Evolutionary conservation across 2,888 invertebrate species (phyloP).

Genomic region (Epistrophella euchroma): DNA sequence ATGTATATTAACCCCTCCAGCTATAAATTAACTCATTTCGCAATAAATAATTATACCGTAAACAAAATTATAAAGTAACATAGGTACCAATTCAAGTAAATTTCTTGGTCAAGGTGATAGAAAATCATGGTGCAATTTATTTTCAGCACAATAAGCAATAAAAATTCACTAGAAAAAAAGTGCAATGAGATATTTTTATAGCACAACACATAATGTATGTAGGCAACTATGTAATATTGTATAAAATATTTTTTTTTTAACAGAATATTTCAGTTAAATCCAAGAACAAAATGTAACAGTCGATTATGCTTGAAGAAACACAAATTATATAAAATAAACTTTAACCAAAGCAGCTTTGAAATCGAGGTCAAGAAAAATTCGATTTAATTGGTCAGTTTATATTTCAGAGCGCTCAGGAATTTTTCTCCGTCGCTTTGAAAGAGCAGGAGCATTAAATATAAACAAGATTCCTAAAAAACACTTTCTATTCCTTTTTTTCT

Average conservation of each 20-base stretch:
- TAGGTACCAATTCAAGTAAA: background rate
- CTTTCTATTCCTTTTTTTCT: too few relatives aligned
- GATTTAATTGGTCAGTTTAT: too few relatives aligned
- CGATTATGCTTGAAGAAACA: too few relatives aligned
- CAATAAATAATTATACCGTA: background rate
- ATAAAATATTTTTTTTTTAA: background rate
- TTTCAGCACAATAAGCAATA: background rate
- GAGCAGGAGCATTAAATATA: too few relatives aligned
- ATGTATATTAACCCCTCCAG: background rate
- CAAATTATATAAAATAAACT: too few relatives aligned
- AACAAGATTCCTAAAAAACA: too few relatives aligned
- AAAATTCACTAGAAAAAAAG: background rate
- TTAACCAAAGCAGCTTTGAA: too few relatives aligned
- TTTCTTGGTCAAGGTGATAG: conserved; percentile 5
- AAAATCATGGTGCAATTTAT: background rate
- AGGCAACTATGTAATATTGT: too few relatives aligned
- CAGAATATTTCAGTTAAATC: background rate
- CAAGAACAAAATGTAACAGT: too few relatives aligned
- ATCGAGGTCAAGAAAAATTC: too few relatives aligned
- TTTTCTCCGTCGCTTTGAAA: too few relatives aligned
- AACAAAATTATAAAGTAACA: background rate
- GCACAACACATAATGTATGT: background rate
- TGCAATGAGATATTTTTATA: background rate
- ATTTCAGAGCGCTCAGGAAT: too few relatives aligned
- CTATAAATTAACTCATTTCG: background rate